A percentile compares a stretch with the other conserved stretches of the same genome.
Evolutionary conservation across 2,797 vertebrate genomes (phyloP).

Genomic region (Nothura maculosa): DNA sequence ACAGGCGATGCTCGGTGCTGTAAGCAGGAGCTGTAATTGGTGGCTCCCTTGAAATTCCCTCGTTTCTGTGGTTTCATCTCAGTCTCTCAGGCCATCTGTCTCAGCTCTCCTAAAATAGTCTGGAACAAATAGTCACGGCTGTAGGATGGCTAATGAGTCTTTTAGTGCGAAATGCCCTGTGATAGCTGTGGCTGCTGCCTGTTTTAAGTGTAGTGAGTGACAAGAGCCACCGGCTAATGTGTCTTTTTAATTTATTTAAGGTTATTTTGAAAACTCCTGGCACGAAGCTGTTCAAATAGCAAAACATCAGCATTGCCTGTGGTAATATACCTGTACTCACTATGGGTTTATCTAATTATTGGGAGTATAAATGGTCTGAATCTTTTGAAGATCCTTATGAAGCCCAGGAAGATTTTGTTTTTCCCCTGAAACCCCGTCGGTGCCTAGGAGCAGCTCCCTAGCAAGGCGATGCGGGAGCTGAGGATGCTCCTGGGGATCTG

Average conservation of each 20-base stretch:
- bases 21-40: background rate
- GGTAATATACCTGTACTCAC: background rate
- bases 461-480: background rate
- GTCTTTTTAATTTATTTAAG: background rate
- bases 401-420: background rate
- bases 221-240: background rate
- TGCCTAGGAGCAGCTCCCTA: background rate
- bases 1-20: background rate
- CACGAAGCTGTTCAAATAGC: background rate
- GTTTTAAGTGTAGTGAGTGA: background rate
- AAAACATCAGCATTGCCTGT: background rate
- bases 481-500: background rate
- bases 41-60: constrained; percentile 40
- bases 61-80: constrained; percentile 32
- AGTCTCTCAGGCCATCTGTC: constrained; percentile 56
- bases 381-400: constrained; percentile 18
- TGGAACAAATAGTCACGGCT: constrained; percentile 27
- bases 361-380: background rate
- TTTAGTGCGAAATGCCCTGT: constrained; percentile 35
- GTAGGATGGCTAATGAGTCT: constrained; percentile 31
- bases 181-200: background rate
- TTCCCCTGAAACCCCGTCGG: background rate
- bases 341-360: background rate
- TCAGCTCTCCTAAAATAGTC: constrained; percentile 46
- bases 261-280: background rate